Percentiles rank a stretch among this genome's conserved stretches.
These are phyloP conservation scores for Cheirogaleus medius DNA, from an alignment of 2,113 vertebrate species.

Conservation along the genomic window DNA sequence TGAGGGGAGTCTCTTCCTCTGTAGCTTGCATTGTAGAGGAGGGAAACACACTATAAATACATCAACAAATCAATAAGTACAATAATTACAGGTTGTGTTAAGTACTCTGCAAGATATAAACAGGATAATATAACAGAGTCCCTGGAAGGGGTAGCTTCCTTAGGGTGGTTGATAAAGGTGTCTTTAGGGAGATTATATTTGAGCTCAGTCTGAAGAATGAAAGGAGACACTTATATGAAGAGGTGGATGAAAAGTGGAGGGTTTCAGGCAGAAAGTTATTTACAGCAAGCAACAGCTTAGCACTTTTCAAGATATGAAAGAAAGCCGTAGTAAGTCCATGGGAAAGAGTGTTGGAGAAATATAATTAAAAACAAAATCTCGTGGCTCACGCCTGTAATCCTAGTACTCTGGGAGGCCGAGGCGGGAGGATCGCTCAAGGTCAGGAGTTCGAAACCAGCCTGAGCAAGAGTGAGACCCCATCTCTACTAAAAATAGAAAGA, in stretches of 20 bases:
- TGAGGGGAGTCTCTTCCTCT: not conserved
- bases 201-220: not conserved
- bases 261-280: not conserved
- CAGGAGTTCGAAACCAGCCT: too few relatives aligned
- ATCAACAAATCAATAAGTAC: not conserved
- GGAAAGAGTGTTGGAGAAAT: not conserved
- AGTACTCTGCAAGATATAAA: not conserved
- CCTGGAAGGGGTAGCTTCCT: not conserved
- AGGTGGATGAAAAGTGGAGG: not conserved
- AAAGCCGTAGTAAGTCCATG: not conserved
- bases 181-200: not conserved
- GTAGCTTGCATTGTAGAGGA: not conserved
- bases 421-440: too few relatives aligned
- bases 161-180: not conserved
- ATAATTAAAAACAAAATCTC: constrained; percentile 26
- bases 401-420: too few relatives aligned
- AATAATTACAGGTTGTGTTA: not conserved
- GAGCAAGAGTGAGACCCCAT: too few relatives aligned
- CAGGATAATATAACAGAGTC: not conserved
- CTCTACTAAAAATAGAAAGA: too few relatives aligned
- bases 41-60: not conserved
- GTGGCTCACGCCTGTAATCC: too few relatives aligned
- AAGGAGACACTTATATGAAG: not conserved
- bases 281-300: not conserved
- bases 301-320: not conserved